phyloP scores from a whole-genome alignment of 2,888 invertebrate genomes.

The Chalcis sispes region DNA sequence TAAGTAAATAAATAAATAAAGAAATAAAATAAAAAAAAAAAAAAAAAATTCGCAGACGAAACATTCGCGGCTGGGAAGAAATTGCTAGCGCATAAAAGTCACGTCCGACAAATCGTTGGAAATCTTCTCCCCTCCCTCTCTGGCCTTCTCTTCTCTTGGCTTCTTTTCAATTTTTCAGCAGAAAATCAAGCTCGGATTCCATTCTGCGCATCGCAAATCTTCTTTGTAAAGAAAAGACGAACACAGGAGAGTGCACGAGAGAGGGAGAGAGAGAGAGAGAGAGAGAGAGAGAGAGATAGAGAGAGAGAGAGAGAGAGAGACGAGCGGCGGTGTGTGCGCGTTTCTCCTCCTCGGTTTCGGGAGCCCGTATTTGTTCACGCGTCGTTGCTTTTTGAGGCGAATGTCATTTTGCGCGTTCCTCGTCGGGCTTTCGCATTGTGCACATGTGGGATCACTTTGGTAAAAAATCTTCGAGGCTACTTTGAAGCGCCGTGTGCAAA shows the following conservation, averaged over 20 bases:
- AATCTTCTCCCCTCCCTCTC: too few relatives aligned
- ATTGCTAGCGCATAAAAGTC: conserved; percentile 51
- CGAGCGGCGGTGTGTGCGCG: conserved; percentile 4
- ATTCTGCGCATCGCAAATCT: not conserved
- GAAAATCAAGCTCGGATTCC: not conserved
- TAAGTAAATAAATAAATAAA: too few relatives aligned
- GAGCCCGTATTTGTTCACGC: conserved; percentile 32
- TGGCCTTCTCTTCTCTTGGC: too few relatives aligned
- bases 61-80: conserved; percentile 11
- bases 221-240: conserved; percentile 3
- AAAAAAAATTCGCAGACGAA: conserved; percentile 21
- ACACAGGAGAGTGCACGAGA: not conserved
- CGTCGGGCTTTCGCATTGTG: too few relatives aligned
- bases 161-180: conserved; percentile 60
- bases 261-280: too few relatives aligned
- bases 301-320: not conserved
- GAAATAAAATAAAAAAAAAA: too few relatives aligned
- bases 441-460: too few relatives aligned
- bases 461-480: too few relatives aligned
- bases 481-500: too few relatives aligned
- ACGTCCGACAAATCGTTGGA: conserved; percentile 59
- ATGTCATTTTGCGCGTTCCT: too few relatives aligned
- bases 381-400: too few relatives aligned
- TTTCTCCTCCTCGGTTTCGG: conserved; percentile 9
- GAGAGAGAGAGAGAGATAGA: too few relatives aligned